Conservation (phyloP, 1,140 invertebrate species). For the Lasaia peninsularis region DNA sequence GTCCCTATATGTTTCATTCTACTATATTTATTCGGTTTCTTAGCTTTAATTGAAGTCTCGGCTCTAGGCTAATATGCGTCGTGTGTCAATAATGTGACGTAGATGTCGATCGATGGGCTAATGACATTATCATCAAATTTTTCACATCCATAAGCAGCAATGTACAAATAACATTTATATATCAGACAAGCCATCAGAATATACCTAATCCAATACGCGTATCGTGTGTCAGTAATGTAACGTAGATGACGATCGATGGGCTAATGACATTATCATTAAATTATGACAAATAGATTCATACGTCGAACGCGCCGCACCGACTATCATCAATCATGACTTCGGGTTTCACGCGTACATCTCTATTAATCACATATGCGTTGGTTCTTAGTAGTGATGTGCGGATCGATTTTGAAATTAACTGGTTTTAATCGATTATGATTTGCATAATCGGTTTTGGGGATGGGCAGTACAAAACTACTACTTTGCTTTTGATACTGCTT, state of each 20-base stretch:
- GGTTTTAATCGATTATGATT: too few species aligned
- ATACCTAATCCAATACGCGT: slow-evolving; percentile 6
- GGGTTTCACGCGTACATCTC: slow-evolving; percentile 27
- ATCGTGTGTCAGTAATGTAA: slow-evolving; percentile 17
- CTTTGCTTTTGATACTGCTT: too few species aligned
- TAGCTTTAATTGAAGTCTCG: too few species aligned
- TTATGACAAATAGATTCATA: slow-evolving; percentile 45
- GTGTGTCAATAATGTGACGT: too few species aligned
- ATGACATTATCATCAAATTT: too few species aligned
- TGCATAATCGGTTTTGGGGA: too few species aligned
- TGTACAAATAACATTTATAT: neutral
- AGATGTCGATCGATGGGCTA: too few species aligned
- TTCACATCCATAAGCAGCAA: neutral
- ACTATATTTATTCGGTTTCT: too few species aligned
- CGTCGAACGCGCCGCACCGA: slow-evolving; percentile 24
- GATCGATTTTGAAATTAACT: too few species aligned
- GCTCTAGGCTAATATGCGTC: too few species aligned
- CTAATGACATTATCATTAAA: slow-evolving; percentile 45
- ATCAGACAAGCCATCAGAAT: neutral
- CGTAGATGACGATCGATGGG: slow-evolving; percentile 27
- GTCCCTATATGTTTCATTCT: too few species aligned
- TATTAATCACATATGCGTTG: slow-evolving; percentile 25
- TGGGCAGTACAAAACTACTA: too few species aligned
- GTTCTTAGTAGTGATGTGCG: neutral
- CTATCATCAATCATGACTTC: slow-evolving; percentile 37